phyloP scores from a whole-genome alignment of 1,140 invertebrate species.

The Eueides isabella region DNA sequence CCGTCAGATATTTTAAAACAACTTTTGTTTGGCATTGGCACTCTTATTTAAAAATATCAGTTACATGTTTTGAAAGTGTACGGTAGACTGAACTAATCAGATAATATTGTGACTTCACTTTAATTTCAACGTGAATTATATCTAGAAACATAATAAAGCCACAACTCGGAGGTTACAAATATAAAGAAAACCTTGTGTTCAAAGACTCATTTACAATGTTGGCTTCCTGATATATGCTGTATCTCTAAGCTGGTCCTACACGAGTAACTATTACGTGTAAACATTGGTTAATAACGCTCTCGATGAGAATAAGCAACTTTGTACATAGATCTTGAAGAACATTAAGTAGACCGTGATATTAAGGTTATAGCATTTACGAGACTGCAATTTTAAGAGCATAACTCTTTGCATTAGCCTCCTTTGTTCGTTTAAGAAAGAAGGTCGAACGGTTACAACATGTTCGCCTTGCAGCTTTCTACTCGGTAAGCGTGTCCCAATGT shows the following conservation, averaged over 20 bases:
- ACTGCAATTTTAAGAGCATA: constrained; percentile 57
- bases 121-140: background rate
- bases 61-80: constrained; percentile 3
- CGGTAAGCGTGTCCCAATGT: constrained; percentile 77
- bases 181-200: constrained; percentile 76
- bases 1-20: constrained; percentile 18
- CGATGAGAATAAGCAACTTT: constrained; percentile 44
- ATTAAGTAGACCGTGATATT: constrained; percentile 69
- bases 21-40: constrained; percentile 30
- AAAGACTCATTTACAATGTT: constrained; percentile 78
- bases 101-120: background rate
- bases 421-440: constrained; percentile 77
- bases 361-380: constrained; percentile 62
- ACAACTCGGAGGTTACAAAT: constrained; percentile 63
- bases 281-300: constrained; percentile 41
- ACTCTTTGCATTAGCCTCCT: constrained; percentile 67
- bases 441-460: constrained; percentile 74
- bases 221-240: constrained; percentile 69
- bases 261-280: constrained; percentile 41
- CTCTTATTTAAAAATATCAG: constrained; percentile 12
- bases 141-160: constrained; percentile 63
- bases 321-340: constrained; percentile 51
- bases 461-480: constrained; percentile 81
- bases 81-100: background rate
- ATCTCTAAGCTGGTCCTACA: constrained; percentile 50